Percentiles rank a stretch among this genome's conserved stretches.
Conservation (phyloP, 1,140 invertebrate genomes). For the Ephestia elutella region DNA sequence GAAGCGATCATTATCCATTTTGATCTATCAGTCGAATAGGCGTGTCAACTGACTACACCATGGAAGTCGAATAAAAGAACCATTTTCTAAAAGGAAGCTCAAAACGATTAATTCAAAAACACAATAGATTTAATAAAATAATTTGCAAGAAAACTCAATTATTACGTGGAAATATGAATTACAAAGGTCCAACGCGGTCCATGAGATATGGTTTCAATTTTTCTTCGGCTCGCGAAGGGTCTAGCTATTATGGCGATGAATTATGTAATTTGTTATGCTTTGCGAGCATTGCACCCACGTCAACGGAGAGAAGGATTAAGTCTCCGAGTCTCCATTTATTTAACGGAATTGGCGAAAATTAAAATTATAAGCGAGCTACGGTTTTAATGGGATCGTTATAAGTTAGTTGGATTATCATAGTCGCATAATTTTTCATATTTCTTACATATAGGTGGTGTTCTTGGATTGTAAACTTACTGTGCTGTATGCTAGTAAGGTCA, state of each 20-base stretch:
- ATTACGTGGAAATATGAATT: conserved; percentile 22
- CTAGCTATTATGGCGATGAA: conserved; percentile 27
- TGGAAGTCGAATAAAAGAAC: too few species aligned
- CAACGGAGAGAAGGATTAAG: conserved; percentile 4
- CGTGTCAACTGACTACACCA: too few species aligned
- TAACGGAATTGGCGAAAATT: not conserved
- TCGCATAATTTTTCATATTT: too few species aligned
- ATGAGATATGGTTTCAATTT: conserved; percentile 30
- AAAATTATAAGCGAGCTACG: not conserved
- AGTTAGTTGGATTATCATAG: not conserved
- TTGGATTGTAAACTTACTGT: too few species aligned
- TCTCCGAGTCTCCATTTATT: not conserved
- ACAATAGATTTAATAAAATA: conserved; percentile 13
- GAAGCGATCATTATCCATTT: too few species aligned
- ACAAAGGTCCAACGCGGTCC: conserved; percentile 22
- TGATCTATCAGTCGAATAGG: too few species aligned
- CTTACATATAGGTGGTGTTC: too few species aligned
- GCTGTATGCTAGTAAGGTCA: too few species aligned
- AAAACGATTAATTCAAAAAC: too few species aligned
- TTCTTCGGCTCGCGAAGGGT: conserved; percentile 27
- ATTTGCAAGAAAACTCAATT: conserved; percentile 16
- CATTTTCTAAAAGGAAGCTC: too few species aligned
- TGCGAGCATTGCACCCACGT: conserved; percentile 11
- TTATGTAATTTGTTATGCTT: conserved; percentile 38
- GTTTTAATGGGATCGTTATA: too few species aligned